Percentiles rank a stretch among this genome's conserved stretches.
phyloP scores from a whole-genome alignment of 2,888 invertebrate species.

The Polyploca ridens region DNA sequence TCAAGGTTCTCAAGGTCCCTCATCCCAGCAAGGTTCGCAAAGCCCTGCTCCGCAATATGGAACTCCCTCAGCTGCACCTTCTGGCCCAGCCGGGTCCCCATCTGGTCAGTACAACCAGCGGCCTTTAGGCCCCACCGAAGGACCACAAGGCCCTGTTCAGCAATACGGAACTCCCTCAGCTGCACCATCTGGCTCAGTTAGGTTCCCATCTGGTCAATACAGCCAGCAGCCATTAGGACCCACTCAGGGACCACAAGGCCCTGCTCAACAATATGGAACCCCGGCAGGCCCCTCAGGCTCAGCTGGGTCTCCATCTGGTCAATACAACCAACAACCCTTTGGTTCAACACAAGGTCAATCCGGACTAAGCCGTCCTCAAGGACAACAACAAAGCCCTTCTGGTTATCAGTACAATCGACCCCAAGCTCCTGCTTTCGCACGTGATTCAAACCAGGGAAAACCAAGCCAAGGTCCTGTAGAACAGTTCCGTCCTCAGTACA shows the following conservation, averaged over 20 bases:
- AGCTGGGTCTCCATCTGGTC: slow-evolving; percentile 17
- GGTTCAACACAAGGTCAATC: slow-evolving; percentile 17
- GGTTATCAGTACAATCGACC: slow-evolving; percentile 50
- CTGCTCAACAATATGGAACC: slow-evolving; percentile 22
- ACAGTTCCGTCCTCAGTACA: slow-evolving; percentile 15
- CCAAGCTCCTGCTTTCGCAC: slow-evolving; percentile 24
- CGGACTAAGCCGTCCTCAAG: slow-evolving; percentile 10
- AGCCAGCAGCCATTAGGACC: slow-evolving; percentile 19
- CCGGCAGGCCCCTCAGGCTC: slow-evolving; percentile 20
- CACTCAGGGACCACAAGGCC: slow-evolving; percentile 17
- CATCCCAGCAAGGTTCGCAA: background rate
- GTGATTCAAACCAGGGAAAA: slow-evolving; percentile 11
- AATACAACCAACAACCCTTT: slow-evolving; percentile 20
- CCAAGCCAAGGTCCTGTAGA: background rate
- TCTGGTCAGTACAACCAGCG: slow-evolving; percentile 12
- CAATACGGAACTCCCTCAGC: slow-evolving; percentile 19
- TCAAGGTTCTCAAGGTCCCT: background rate
- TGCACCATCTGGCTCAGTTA: slow-evolving; percentile 14
- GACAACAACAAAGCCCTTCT: slow-evolving; percentile 22
- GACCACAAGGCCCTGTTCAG: slow-evolving; percentile 8
- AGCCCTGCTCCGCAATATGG: slow-evolving; percentile 14
- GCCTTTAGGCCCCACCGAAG: slow-evolving; percentile 21
- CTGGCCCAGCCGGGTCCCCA: slow-evolving; percentile 18
- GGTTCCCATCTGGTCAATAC: slow-evolving; percentile 18
- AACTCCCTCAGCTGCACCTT: slow-evolving; percentile 16